phyloP scores from a whole-genome alignment of 2,113 vertebrate genomes.

The Camelus dromedarius region DNA sequence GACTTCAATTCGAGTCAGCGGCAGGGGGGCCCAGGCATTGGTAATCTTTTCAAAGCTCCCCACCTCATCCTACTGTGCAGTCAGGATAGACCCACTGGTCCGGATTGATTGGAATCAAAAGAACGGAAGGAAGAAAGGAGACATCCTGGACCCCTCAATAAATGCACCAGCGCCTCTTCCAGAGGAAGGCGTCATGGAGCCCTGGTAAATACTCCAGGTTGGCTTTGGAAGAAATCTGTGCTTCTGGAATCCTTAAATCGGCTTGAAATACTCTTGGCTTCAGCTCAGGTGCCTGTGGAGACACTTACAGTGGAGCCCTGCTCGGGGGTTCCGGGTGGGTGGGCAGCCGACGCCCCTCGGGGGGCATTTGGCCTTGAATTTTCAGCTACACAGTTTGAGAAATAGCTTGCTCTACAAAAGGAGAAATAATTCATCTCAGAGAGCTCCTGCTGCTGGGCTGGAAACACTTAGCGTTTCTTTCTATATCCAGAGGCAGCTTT shows the following conservation, averaged over 20 bases:
- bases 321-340: not conserved
- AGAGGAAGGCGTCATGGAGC: not conserved
- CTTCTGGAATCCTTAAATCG: not conserved
- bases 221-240: not conserved
- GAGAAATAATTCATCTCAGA: not conserved
- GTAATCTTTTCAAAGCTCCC: not conserved
- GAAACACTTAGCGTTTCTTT: not conserved
- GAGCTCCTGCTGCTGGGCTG: not conserved
- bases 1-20: not conserved
- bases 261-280: not conserved
- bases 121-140: not conserved
- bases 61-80: not conserved
- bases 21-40: not conserved
- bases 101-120: not conserved
- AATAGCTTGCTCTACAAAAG: not conserved
- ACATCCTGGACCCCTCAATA: not conserved
- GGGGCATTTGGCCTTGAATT: not conserved
- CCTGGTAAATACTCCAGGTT: not conserved
- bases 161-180: not conserved
- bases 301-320: not conserved
- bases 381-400: not conserved
- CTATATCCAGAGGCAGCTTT: not conserved
- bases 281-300: no score
- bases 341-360: not conserved
- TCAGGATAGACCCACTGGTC: not conserved